Percentiles rank a stretch among this genome's conserved stretches.
Conservation (phyloP, 2,888 invertebrate species). For the Sminthurides aquaticus region DNA sequence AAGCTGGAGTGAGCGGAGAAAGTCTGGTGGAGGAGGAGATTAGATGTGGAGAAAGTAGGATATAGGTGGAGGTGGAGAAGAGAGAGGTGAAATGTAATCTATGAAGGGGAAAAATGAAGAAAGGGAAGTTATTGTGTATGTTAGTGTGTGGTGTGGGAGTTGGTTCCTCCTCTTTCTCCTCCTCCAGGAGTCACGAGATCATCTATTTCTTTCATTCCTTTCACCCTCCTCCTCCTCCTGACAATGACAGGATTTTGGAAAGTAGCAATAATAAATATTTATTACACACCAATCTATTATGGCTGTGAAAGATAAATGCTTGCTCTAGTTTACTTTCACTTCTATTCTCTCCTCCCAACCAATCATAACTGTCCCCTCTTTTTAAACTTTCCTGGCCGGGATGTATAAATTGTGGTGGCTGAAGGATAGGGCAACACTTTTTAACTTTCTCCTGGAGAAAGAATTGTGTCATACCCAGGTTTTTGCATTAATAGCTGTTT, state of each 20-base stretch:
- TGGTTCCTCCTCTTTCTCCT: neutral
- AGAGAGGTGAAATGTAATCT: conserved; percentile 9
- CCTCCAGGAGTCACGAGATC: conserved; percentile 1
- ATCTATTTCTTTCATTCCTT: conserved; percentile 3
- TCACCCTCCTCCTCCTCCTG: conserved; percentile 2
- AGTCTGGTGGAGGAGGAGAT: neutral
- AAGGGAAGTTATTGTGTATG: neutral
- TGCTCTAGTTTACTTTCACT: neutral
- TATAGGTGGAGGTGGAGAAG: neutral
- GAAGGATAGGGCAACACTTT: no score
- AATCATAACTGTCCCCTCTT: no score
- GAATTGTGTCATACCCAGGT: no score
- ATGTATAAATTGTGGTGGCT: no score
- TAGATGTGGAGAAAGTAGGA: neutral
- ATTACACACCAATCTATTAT: conserved; percentile 10
- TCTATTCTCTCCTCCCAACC: no score
- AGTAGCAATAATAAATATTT: conserved; percentile 13
- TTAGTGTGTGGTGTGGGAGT: neutral
- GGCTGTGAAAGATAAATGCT: neutral
- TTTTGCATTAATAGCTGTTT: no score
- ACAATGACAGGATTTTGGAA: conserved; percentile 11
- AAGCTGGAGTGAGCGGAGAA: neutral
- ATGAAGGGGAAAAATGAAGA: conserved; percentile 1
- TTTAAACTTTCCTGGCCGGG: no score
- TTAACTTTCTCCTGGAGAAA: no score